These are phyloP conservation scores for Salpingus planirostris DNA, from an alignment of 2,888 invertebrate species.

Conservation along the genomic window DNA sequence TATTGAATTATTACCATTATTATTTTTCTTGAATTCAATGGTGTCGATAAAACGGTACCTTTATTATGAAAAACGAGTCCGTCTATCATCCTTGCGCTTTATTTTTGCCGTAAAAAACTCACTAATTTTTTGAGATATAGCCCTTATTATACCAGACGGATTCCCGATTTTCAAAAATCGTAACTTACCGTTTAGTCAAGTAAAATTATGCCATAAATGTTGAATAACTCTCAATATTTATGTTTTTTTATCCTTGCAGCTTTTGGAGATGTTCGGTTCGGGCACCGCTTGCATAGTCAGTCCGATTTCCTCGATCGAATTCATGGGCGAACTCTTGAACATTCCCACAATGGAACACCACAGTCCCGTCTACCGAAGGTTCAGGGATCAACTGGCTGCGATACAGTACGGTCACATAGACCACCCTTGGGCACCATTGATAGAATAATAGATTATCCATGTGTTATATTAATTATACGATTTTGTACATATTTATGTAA, in stretches of 20 bases:
- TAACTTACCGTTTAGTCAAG: too few species aligned
- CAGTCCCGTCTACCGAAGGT: constrained; percentile 62
- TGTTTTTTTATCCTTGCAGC: constrained; percentile 49
- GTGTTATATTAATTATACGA: constrained; percentile 8
- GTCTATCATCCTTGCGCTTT: too few species aligned
- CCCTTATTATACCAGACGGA: too few species aligned
- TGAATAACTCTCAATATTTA: too few species aligned
- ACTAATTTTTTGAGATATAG: too few species aligned
- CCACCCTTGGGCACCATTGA: constrained; percentile 69
- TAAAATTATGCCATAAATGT: too few species aligned
- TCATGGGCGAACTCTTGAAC: constrained; percentile 54
- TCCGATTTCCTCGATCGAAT: constrained; percentile 81
- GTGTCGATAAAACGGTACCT: too few species aligned
- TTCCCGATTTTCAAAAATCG: too few species aligned
- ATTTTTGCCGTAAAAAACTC: too few species aligned
- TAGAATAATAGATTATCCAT: constrained; percentile 43
- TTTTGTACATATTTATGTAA: background rate
- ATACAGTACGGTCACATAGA: constrained; percentile 84
- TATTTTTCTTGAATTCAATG: too few species aligned
- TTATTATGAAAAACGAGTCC: too few species aligned
- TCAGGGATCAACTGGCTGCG: constrained; percentile 68
- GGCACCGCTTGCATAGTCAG: constrained; percentile 95
- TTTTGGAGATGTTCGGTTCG: constrained; percentile 94
- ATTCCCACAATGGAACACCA: constrained; percentile 70
- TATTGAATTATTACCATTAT: too few species aligned